phyloP scores from a whole-genome alignment of 2,888 invertebrate genomes.

The Scaptomyza parva region DNA sequence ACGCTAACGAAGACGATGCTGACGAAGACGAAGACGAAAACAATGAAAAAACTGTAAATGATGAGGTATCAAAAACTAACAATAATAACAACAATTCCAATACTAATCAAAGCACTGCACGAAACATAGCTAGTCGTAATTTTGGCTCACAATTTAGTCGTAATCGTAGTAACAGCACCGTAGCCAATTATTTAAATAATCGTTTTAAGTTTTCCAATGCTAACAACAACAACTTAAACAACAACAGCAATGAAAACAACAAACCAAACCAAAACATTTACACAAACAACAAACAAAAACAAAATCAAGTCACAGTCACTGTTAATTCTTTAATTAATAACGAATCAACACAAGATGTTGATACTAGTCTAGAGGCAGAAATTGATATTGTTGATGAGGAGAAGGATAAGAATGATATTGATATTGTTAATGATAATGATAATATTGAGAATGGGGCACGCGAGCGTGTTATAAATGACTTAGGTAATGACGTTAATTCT shows the following conservation, averaged over 20 bases:
- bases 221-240: slow-evolving; percentile 42
- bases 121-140: slow-evolving; percentile 57
- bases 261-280: slow-evolving; percentile 41
- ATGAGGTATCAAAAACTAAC: slow-evolving; percentile 51
- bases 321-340: slow-evolving; percentile 51
- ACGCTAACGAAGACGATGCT: slow-evolving; percentile 20
- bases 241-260: slow-evolving; percentile 30
- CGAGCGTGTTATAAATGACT: slow-evolving; percentile 56
- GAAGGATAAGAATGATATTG: slow-evolving; percentile 29
- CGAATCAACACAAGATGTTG: slow-evolving; percentile 36
- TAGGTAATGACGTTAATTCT: slow-evolving; percentile 83
- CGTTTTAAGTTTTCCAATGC: slow-evolving; percentile 61
- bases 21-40: slow-evolving; percentile 12
- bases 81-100: slow-evolving; percentile 27
- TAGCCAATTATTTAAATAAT: slow-evolving; percentile 80
- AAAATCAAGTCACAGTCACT: slow-evolving; percentile 49
- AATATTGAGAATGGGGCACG: slow-evolving; percentile 50
- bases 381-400: slow-evolving; percentile 41
- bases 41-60: slow-evolving; percentile 22
- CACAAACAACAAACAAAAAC: slow-evolving; percentile 30
- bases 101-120: slow-evolving; percentile 51
- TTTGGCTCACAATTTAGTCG: slow-evolving; percentile 70
- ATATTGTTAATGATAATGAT: slow-evolving; percentile 37
- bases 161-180: slow-evolving; percentile 82
- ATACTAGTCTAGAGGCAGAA: slow-evolving; percentile 36